Conservation (phyloP, 2,888 invertebrate genomes). For the Fissipunctia ypsillon region DNA sequence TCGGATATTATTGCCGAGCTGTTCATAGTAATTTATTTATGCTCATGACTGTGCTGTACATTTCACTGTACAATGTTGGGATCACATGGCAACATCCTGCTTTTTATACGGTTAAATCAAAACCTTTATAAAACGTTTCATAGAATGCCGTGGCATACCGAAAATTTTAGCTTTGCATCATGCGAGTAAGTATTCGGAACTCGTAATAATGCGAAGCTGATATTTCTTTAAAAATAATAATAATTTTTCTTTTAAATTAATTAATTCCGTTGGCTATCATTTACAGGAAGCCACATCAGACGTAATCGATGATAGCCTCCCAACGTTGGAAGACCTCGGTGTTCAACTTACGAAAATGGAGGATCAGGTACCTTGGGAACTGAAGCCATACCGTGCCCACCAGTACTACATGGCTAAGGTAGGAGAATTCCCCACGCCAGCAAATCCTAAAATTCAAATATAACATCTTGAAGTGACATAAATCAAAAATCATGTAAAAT, state of each 20-base stretch:
- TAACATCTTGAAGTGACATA: constrained; percentile 16
- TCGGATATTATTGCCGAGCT: too few relatives aligned
- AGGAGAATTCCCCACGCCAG: constrained; percentile 94
- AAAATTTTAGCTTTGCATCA: neutral
- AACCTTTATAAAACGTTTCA: neutral
- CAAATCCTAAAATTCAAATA: constrained; percentile 89
- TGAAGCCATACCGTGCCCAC: constrained; percentile 92
- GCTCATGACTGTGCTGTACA: neutral
- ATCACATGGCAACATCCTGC: neutral
- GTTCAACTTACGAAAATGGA: constrained; percentile 94
- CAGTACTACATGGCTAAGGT: constrained; percentile 94
- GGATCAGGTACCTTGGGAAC: constrained; percentile 95
- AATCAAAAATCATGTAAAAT: constrained; percentile 46
- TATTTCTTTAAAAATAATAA: too few relatives aligned
- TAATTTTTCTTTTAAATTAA: neutral
- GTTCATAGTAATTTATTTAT: too few relatives aligned
- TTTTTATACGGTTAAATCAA: neutral
- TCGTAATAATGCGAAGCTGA: neutral
- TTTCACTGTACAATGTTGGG: neutral
- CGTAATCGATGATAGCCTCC: constrained; percentile 90
- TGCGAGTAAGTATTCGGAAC: neutral
- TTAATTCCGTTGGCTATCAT: neutral
- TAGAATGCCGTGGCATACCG: too few relatives aligned
- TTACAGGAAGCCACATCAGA: constrained; percentile 95
- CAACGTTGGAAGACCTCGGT: constrained; percentile 97